Percentiles rank a stretch among this genome's conserved stretches.
Evolutionary conservation across 2,888 invertebrate species (phyloP).

Genomic region (Caenorhabditis sp.): DNA sequence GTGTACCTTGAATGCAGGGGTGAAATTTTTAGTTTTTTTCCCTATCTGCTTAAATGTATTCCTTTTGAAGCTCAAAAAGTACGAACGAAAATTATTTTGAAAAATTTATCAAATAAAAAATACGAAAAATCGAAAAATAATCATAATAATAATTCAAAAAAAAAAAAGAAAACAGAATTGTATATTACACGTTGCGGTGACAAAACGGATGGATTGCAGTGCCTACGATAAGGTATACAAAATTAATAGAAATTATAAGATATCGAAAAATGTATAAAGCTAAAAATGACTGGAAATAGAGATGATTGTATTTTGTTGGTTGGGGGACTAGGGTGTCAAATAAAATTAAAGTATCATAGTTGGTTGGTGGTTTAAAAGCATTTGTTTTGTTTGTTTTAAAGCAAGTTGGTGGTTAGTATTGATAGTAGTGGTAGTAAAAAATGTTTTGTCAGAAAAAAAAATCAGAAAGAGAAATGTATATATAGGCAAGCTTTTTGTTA

Average conservation of each 20-base stretch:
- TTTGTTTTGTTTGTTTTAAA: too few relatives aligned
- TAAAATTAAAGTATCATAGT: too few relatives aligned
- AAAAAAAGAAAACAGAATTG: conserved; percentile 5
- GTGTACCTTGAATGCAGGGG: too few relatives aligned
- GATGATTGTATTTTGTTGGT: too few relatives aligned
- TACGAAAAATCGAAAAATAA: background rate
- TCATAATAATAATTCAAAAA: background rate
- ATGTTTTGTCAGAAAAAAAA: background rate
- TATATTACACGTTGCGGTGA: conserved; percentile 47
- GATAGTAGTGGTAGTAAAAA: background rate
- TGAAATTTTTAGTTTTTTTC: too few relatives aligned
- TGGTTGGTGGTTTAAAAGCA: too few relatives aligned
- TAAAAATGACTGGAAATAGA: too few relatives aligned
- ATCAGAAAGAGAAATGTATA: conserved; percentile 1
- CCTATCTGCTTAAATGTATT: too few relatives aligned
- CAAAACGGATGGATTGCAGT: conserved; percentile 38
- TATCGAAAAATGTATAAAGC: background rate
- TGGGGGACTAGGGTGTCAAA: too few relatives aligned
- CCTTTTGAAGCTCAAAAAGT: too few relatives aligned
- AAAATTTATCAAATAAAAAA: background rate
- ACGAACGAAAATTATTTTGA: too few relatives aligned
- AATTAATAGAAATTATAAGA: background rate
- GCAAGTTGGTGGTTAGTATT: background rate
- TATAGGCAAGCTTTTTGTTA: conserved; percentile 21
- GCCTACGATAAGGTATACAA: conserved; percentile 32